Conservation (phyloP, 2,113 vertebrate species). For the Cepphus grylle region DNA sequence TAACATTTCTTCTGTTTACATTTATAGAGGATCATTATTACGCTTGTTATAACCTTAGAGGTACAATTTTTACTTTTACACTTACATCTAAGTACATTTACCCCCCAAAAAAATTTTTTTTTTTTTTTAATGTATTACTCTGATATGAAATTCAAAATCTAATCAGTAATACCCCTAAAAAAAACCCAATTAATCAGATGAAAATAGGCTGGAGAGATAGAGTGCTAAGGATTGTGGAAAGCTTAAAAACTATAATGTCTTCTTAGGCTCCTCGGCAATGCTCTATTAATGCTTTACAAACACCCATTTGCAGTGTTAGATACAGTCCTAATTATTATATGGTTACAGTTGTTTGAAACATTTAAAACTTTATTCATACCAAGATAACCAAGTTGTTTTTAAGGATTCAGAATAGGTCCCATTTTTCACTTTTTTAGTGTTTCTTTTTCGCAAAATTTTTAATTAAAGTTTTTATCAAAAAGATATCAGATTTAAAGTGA, state of each 20-base stretch:
- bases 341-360: background rate
- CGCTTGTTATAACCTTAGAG: background rate
- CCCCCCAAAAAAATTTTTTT: too few relatives aligned
- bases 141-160: background rate
- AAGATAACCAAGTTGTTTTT: background rate
- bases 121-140: background rate
- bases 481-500: background rate
- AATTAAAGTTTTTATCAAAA: background rate
- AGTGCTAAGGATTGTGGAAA: background rate
- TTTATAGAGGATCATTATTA: background rate
- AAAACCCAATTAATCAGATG: background rate
- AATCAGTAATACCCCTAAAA: background rate
- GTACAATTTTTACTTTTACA: background rate
- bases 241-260: background rate
- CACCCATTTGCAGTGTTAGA: background rate
- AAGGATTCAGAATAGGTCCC: background rate
- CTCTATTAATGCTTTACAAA: background rate
- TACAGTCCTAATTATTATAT: background rate
- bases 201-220: background rate
- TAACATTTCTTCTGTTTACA: conserved; percentile 27
- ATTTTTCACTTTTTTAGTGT: background rate
- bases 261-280: background rate
- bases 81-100: background rate
- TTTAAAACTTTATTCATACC: background rate
- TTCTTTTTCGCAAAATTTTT: background rate